Base-by-base conservation (phyloP, 1,140 invertebrate genomes). In the Anoplophora glabripennis region DNA sequence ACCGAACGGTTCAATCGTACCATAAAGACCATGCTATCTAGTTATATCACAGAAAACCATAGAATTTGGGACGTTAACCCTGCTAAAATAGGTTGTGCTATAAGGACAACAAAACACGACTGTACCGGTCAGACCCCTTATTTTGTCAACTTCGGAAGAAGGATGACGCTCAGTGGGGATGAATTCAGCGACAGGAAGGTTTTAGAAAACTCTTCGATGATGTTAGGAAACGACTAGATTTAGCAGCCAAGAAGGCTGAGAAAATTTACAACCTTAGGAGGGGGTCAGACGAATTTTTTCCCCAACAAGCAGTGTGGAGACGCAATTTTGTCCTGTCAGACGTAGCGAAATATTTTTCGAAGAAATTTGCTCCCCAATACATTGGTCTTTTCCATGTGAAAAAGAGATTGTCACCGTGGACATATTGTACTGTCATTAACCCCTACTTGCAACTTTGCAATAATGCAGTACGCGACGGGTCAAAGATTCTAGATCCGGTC, bases 71-170 rank as follows among this genome's bases (percentile, higher is more conserved):
- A 46, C 14, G n/a, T 41, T 8, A 21, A 59, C 46, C 45, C 65
- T 15, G 14, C 59, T 18, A 33, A 18, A 1, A 57, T 67, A 21
- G 53, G 7, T 1, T 65, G 63, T 48, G 65, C 63, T 4, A 52
- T 65, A 12, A 37, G 53, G 12, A 59, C 55, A 4, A 3, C 53
- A 7, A 14, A n/a, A 12, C 48, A 54, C 21, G 63, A 62, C 48
- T 34, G 34, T 18, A 65, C 59, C 1, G 40, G 63, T 8, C 67
- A 55, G 28, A 68, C 64, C 3, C 74, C 73, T 2, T 68, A 60
- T 44, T 67, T 58, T 34, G 12, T 59, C 0, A 62, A 62, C 35
- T 67, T 67, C 53, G 59, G 66, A 14, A 37, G 65, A 7, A 28
- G 21, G 5, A 28, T 28, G 21, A 5, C 5, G 5, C 21, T 28